Percentiles rank a stretch among this genome's conserved stretches.
phyloP scores from a whole-genome alignment of 2,113 vertebrate genomes.

The Siphamia tubifer region DNA sequence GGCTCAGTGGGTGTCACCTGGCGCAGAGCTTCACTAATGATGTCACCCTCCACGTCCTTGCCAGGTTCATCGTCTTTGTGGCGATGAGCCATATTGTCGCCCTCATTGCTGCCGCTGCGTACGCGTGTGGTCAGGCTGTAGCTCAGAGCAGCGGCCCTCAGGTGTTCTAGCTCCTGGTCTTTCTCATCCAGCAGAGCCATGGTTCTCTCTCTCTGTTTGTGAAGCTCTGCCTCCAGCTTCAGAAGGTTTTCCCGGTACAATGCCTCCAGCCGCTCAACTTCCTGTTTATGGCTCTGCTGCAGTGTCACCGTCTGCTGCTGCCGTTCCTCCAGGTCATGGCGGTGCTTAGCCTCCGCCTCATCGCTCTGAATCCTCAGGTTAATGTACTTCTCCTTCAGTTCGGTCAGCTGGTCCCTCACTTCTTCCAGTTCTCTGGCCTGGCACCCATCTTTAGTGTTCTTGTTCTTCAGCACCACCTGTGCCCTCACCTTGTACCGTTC shows the following conservation, averaged over 20 bases:
- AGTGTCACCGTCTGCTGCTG: conserved; percentile 71
- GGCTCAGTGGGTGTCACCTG: conserved; percentile 76
- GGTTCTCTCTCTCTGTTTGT: conserved; percentile 89
- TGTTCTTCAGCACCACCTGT: conserved; percentile 91
- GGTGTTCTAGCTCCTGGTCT: conserved; percentile 88
- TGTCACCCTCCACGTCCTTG: conserved; percentile 69
- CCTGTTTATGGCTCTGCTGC: conserved; percentile 85
- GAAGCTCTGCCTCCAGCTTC: conserved; percentile 90
- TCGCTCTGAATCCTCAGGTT: conserved; percentile 85
- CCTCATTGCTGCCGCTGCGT: neutral
- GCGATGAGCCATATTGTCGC: neutral
- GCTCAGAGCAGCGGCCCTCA: conserved; percentile 64
- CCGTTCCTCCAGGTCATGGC: conserved; percentile 74
- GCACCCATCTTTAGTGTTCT: conserved; percentile 83
- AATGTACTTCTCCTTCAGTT: conserved; percentile 91
- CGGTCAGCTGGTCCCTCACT: conserved; percentile 85
- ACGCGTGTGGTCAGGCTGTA: conserved; percentile 26
- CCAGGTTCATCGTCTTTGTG: rapidly evolving
- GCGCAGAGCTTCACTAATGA: conserved; percentile 78
- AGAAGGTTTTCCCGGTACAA: conserved; percentile 82
- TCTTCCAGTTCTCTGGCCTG: conserved; percentile 88
- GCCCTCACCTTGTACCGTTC: conserved; percentile 93
- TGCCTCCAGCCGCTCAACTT: conserved; percentile 80
- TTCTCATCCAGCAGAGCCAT: conserved; percentile 90
- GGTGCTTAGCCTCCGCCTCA: conserved; percentile 77